These are phyloP conservation scores for Tetragonula carbonaria DNA, from an alignment of 2,888 invertebrate species.

Conservation along the genomic window DNA sequence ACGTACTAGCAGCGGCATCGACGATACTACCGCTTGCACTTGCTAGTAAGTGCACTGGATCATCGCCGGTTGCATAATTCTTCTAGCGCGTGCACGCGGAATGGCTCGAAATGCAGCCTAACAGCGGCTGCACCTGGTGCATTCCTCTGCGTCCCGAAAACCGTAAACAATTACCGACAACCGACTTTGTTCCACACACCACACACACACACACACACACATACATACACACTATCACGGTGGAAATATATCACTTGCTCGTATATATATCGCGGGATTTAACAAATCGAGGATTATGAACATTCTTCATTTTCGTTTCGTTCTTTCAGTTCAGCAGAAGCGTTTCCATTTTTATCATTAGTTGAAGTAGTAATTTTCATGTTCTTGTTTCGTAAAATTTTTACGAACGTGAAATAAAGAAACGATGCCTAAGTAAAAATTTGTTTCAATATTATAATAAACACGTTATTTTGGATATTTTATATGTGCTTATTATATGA, in stretches of 20 bases:
- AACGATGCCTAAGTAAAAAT: no score
- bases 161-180: slow-evolving; percentile 38
- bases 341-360: not conserved
- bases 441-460: no score
- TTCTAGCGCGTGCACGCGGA: slow-evolving; percentile 30
- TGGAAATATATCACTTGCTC: no score
- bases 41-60: slow-evolving; percentile 63
- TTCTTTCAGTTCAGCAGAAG: not conserved
- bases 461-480: no score
- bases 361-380: no score
- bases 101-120: slow-evolving; percentile 30
- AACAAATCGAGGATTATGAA: not conserved
- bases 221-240: not conserved
- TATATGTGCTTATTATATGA: no score
- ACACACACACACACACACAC: not conserved
- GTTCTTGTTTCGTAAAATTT: no score
- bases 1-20: slow-evolving; percentile 49
- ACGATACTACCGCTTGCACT: slow-evolving; percentile 51
- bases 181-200: not conserved
- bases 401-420: no score
- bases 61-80: slow-evolving; percentile 65
- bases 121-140: slow-evolving; percentile 37
- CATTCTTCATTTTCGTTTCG: not conserved
- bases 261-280: not conserved
- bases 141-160: slow-evolving; percentile 17